Evolutionary conservation across 2,888 invertebrate genomes (phyloP), one percentile per base, ranked within the genome.

Genomic region (Drosophila prolongata): DNA sequence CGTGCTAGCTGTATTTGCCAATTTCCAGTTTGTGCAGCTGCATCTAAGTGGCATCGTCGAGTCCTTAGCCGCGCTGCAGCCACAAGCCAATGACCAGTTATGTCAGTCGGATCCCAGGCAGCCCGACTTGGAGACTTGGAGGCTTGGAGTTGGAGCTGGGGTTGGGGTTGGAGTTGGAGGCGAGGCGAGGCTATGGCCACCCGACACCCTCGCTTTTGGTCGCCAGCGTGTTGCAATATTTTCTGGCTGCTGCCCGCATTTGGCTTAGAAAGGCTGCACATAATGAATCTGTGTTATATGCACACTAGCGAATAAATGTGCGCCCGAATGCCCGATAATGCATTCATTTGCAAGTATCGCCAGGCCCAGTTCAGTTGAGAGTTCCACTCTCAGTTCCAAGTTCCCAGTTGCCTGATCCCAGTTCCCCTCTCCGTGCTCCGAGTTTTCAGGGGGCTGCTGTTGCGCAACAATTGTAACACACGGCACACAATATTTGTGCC

Each of bases 11-110:
- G 78, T 64, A 77, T 82, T 82, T 60, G 73, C 72, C 83, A 77
- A 76, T 88, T 83, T 86, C 82, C 88, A 83, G 88, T 83, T 83
- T 88, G 46, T 80, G 81, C 81, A 82, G 81, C 81, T 82, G 81
- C 81, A 81, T 74, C 64, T 57, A 46, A 57, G 74, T 75, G 75
- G 61, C 74, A 57, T 61, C 75, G 75, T 67, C 79, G 85, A 85
- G 81, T 82, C 81, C 81, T 88, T 82, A 85, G 79, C 30, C 30
- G 30, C 30, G 30, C 30, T 30, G 30, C 30, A 30, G 30, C 56
- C 46, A 60, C 76, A 87, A 80, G 87, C 89, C 84, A 87, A 89
- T 85, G 84, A 85, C 84, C 84, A 85, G 84, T 85, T 85, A 85
- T 85, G 87, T 85, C 84, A 85, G 84, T 75, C 65, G 77, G 75